These are phyloP conservation scores for Trachelipus rathkii DNA, from an alignment of 1,140 invertebrate species.

Conservation along the genomic window DNA sequence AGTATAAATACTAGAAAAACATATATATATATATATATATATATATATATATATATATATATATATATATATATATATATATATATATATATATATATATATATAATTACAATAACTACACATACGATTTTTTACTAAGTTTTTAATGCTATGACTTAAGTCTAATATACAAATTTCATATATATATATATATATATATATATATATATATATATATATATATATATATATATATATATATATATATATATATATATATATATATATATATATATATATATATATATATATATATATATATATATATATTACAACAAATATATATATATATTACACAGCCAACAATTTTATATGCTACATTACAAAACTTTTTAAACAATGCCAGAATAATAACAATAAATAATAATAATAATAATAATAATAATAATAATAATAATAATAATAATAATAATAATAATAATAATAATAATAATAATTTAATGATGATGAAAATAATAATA, in stretches of 20 bases:
- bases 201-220: background rate
- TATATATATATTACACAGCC: background rate
- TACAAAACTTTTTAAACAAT: no score
- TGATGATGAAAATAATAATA: no score
- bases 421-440: no score
- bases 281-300: background rate
- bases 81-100: conserved; percentile 10
- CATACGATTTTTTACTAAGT: no score
- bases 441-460: no score
- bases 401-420: no score
- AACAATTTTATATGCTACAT: no score
- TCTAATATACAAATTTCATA: background rate
- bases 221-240: background rate
- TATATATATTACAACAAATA: no score
- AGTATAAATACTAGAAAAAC: no score
- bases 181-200: background rate
- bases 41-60: conserved; percentile 20
- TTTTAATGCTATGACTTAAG: no score
- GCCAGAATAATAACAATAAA: no score
- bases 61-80: conserved; percentile 2
- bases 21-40: conserved; percentile 20
- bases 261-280: background rate
- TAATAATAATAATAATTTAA: no score
- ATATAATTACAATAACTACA: background rate
- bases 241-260: background rate